Base-by-base conservation (phyloP, 2,797 vertebrate species). In the Schizopygopsis pylzovi region DNA sequence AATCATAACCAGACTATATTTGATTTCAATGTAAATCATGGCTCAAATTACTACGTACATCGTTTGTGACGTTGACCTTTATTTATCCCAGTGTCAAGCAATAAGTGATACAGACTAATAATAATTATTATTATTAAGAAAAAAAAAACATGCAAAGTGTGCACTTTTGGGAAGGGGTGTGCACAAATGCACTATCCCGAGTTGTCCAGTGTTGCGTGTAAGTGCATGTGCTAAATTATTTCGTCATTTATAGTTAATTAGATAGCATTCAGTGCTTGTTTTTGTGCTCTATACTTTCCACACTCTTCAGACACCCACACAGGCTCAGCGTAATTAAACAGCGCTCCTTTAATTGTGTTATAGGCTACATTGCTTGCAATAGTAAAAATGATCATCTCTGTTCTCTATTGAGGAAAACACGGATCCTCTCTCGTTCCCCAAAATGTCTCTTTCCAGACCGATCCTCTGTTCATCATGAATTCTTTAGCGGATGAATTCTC, bases 401-500 rank as follows among this genome's bases (percentile, higher is more conserved):
- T 89, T 90, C 91, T 86, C 83, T 93, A 93, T 94, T 94, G 95
- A 93, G 93, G 88, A 92, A 93, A 92, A 94, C 96, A 92, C 96
- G 92, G 89, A 92, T 90, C 54, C 90, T 95, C 90, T 94, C 68
- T 91, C 93, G 92, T 92, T 90, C 95, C 91, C 92, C 93, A 91
- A 90, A 90, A 91, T 73, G 92, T 84, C 67, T 79, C 71, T 80
- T 22, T 72, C 76, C 67, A 79, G 33, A 90, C 93, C 93, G 87
- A 95, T 95, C 94, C 91, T 96, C 94, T 96, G 94, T 94, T 95
- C 96, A 97, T 96, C 95, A 95, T 65, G 93, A 96, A 96, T 96
- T 95, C 94, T 94, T 94, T 94, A 96, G 94, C 95, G 52, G 79
- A 93, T 85, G 73, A 94, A 92, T 92, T 86, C 79, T 93, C 93